Evolutionary conservation across 2,113 vertebrate species (phyloP).

Genomic region (Sinocyclocheilus grahami): DNA sequence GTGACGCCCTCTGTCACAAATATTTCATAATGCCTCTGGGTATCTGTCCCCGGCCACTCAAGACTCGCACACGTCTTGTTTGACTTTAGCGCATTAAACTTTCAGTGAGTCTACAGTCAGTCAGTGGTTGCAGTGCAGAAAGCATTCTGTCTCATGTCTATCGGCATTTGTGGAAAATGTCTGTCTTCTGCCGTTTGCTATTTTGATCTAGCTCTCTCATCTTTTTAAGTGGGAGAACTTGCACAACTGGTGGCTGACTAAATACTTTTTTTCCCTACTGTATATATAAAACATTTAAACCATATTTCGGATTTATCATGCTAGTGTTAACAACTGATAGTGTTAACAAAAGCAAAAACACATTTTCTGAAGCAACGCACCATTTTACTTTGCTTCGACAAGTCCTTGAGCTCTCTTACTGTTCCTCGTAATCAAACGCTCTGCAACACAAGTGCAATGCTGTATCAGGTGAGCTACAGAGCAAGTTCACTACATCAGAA

Average conservation of each 20-base stretch:
- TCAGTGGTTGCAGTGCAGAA: neutral
- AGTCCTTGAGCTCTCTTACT: neutral
- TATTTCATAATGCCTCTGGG: constrained; percentile 41
- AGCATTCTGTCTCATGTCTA: constrained; percentile 10
- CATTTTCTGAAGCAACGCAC: neutral
- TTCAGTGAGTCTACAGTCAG: constrained; percentile 34
- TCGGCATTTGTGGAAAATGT: neutral
- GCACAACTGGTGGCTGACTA: too few species aligned
- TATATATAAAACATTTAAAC: neutral
- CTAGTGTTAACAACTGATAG: neutral
- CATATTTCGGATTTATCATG: neutral
- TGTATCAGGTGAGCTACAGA: neutral
- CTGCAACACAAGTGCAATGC: neutral
- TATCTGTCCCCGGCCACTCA: constrained; percentile 13
- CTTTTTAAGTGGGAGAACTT: too few species aligned
- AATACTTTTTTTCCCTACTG: too few species aligned
- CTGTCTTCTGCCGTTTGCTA: neutral
- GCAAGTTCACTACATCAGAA: neutral
- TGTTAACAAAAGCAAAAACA: neutral
- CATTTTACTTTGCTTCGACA: neutral
- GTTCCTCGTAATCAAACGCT: neutral
- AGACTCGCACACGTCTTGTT: constrained; percentile 28
- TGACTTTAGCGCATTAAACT: constrained; percentile 27
- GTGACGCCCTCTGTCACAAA: constrained; percentile 31
- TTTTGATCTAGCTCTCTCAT: neutral